These are phyloP conservation scores for Chymomyza fuscimana DNA, from an alignment of 2,888 invertebrate species.

Conservation along the genomic window DNA sequence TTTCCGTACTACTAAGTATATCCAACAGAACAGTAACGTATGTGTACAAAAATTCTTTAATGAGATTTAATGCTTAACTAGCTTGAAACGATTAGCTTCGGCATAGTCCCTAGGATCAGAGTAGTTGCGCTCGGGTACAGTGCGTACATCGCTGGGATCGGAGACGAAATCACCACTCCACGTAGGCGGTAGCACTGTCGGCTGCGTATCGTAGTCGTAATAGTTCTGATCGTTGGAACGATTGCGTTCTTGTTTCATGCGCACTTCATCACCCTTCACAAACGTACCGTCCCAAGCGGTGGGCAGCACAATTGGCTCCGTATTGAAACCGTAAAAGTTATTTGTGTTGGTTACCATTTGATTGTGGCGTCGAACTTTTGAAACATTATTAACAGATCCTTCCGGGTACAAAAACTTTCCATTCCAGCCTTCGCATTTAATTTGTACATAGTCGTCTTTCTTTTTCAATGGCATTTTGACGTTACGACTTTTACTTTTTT, in stretches of 20 bases:
- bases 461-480: slow-evolving; percentile 71
- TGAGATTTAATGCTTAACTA: slow-evolving; percentile 32
- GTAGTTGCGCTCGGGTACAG: slow-evolving; percentile 77
- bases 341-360: slow-evolving; percentile 76
- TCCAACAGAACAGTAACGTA: not conserved
- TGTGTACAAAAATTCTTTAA: not conserved
- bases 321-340: slow-evolving; percentile 76
- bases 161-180: slow-evolving; percentile 78
- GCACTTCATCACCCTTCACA: slow-evolving; percentile 71
- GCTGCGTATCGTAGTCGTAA: slow-evolving; percentile 71
- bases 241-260: slow-evolving; percentile 75
- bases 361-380: slow-evolving; percentile 76
- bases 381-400: slow-evolving; percentile 75
- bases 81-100: slow-evolving; percentile 73
- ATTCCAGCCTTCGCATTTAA: slow-evolving; percentile 80
- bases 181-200: slow-evolving; percentile 74
- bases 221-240: slow-evolving; percentile 77
- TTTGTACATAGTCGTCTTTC: slow-evolving; percentile 78
- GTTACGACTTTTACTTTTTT: slow-evolving; percentile 1
- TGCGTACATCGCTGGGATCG: slow-evolving; percentile 78
- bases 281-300: slow-evolving; percentile 79
- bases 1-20: too few species aligned
- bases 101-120: slow-evolving; percentile 79
- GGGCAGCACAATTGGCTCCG: slow-evolving; percentile 76
- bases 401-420: slow-evolving; percentile 76